Percentiles rank a stretch among this genome's conserved stretches.
These are phyloP conservation scores for Pteronotus mesoamericanus DNA, from an alignment of 2,797 vertebrate genomes.

Conservation along the genomic window DNA sequence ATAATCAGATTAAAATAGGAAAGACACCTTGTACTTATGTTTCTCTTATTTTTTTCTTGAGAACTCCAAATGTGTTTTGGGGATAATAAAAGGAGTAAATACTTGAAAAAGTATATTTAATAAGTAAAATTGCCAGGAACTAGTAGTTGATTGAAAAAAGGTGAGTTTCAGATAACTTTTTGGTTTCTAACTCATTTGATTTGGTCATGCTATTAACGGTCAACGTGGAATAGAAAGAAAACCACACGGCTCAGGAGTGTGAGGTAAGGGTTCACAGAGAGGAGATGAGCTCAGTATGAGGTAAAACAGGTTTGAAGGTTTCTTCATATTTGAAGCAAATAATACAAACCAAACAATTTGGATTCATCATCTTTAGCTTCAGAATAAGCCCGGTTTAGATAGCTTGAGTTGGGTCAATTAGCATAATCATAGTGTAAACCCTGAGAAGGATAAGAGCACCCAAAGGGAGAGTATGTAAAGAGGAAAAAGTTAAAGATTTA, in stretches of 20 bases:
- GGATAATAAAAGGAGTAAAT: neutral
- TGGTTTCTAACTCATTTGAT: neutral
- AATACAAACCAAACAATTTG: neutral
- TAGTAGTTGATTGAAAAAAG: neutral
- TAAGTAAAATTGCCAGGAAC: neutral
- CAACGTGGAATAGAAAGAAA: neutral
- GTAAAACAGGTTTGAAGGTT: neutral
- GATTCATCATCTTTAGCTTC: neutral
- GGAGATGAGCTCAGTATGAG: neutral
- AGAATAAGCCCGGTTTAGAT: neutral
- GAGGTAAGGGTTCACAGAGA: neutral
- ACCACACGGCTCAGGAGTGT: neutral
- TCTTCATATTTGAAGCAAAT: neutral
- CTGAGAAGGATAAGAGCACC: neutral
- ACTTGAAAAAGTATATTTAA: neutral
- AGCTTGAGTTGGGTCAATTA: neutral
- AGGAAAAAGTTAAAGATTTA: neutral
- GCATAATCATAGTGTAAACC: neutral
- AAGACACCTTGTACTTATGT: neutral
- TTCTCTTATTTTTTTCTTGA: neutral
- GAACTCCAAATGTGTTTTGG: neutral
- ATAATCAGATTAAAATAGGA: neutral
- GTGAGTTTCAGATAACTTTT: neutral
- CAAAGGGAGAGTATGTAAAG: neutral
- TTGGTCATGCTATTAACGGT: neutral